phyloP scores from a whole-genome alignment of 2,113 vertebrate species.

The Phyllopteryx taeniolatus region DNA sequence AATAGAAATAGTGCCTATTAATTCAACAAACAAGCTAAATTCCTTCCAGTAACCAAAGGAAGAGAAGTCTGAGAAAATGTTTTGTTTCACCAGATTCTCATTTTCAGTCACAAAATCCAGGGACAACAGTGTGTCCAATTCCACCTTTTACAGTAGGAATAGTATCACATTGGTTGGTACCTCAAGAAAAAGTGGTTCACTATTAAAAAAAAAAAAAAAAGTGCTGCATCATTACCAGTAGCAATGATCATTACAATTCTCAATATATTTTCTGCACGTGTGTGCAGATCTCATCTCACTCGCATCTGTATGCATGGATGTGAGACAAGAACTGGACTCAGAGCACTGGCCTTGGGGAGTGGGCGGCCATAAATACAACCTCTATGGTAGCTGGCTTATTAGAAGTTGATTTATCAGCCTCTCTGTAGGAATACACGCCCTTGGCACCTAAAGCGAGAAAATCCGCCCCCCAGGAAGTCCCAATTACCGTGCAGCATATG shows the following conservation, averaged over 20 bases:
- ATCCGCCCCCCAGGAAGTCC: slow-evolving; percentile 46
- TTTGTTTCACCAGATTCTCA: neutral
- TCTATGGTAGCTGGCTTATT: slow-evolving; percentile 57
- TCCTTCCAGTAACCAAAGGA: neutral
- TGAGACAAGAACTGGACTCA: slow-evolving; percentile 31
- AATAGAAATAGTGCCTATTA: too few relatives aligned
- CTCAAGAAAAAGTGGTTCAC: too few relatives aligned
- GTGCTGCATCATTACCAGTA: neutral
- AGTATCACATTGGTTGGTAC: too few relatives aligned
- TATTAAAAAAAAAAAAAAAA: neutral
- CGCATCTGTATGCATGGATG: slow-evolving; percentile 8
- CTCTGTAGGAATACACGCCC: slow-evolving; percentile 55
- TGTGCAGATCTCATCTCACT: neutral
- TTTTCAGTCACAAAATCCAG: slow-evolving; percentile 12
- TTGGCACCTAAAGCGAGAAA: slow-evolving; percentile 50
- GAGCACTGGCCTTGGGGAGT: slow-evolving; percentile 61
- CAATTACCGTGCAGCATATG: slow-evolving; percentile 50
- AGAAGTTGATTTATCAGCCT: slow-evolving; percentile 65
- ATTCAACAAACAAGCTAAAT: too few relatives aligned
- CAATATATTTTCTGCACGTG: neutral
- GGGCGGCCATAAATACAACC: slow-evolving; percentile 62
- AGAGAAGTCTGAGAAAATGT: neutral
- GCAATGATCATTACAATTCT: neutral
- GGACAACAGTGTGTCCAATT: too few relatives aligned
- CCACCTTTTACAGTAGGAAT: too few relatives aligned